Evolutionary conservation across 2,888 invertebrate species (phyloP).

Genomic region (Coremacera marginata): DNA sequence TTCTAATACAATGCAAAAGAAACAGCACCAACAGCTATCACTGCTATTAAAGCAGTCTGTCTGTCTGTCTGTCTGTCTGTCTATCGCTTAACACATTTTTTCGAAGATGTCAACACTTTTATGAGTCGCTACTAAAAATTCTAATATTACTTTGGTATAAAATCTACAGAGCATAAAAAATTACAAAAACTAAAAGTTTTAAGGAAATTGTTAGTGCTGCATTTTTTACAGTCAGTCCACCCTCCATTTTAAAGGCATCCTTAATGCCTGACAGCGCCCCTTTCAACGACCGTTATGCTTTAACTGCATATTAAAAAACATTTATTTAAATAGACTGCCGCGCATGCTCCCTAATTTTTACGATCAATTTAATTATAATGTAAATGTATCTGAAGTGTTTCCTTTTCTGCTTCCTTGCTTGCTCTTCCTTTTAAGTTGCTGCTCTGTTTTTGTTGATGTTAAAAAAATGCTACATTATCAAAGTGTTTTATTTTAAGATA

Average conservation of each 20-base stretch:
- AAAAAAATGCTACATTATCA: too few relatives aligned
- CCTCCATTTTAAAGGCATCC: neutral
- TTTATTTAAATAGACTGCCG: neutral
- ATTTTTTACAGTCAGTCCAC: neutral
- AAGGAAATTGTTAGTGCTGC: neutral
- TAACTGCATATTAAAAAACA: neutral
- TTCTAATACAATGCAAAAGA: neutral
- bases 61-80: neutral
- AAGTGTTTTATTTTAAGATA: too few relatives aligned
- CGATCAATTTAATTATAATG: neutral
- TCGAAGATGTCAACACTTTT: constrained; percentile 14
- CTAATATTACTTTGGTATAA: neutral
- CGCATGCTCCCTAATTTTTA: constrained; percentile 18
- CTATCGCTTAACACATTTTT: neutral
- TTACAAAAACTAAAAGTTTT: neutral
- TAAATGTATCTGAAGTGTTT: constrained; percentile 19
- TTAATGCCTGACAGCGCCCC: neutral
- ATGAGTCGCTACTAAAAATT: constrained; percentile 1
- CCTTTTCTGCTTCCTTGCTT: neutral
- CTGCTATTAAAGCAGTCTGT: neutral
- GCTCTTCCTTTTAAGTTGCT: neutral
- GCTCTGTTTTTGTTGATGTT: too few relatives aligned
- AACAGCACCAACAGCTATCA: neutral
- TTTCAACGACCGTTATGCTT: neutral
- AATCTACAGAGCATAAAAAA: neutral